Conservation (phyloP, 2,888 invertebrate species). For the Acrobasis repandana region DNA sequence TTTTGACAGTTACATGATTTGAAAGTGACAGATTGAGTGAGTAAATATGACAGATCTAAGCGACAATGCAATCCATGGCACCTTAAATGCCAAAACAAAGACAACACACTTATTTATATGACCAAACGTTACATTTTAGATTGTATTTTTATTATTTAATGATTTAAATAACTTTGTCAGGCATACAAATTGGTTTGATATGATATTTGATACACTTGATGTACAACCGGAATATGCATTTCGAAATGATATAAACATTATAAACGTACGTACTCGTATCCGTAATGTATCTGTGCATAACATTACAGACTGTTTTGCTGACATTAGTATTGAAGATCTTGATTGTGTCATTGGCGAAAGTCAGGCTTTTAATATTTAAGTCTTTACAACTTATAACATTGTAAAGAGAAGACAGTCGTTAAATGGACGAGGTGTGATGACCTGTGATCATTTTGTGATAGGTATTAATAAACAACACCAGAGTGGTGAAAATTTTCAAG, state of each 20-base stretch:
- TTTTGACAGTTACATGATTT: conserved; percentile 45
- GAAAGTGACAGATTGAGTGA: conserved; percentile 50
- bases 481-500: too few relatives aligned
- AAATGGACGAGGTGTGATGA: conserved; percentile 2
- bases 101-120: conserved; percentile 25
- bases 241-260: conserved; percentile 15
- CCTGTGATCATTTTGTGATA: too few relatives aligned
- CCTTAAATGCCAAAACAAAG: neutral
- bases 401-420: neutral
- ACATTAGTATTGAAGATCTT: conserved; percentile 12
- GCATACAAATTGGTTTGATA: conserved; percentile 37
- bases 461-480: too few relatives aligned
- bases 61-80: conserved; percentile 27
- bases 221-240: conserved; percentile 29
- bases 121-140: conserved; percentile 28
- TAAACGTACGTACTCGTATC: neutral
- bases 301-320: conserved; percentile 21
- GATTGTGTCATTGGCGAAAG: conserved; percentile 19
- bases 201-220: conserved; percentile 43
- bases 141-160: conserved; percentile 13
- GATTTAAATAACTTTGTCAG: conserved; percentile 25
- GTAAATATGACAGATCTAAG: conserved; percentile 40
- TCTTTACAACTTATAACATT: neutral
- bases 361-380: neutral
- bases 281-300: conserved; percentile 11